Evolutionary conservation across 2,888 invertebrate species (phyloP).

Genomic region (Drosophila affinis): DNA sequence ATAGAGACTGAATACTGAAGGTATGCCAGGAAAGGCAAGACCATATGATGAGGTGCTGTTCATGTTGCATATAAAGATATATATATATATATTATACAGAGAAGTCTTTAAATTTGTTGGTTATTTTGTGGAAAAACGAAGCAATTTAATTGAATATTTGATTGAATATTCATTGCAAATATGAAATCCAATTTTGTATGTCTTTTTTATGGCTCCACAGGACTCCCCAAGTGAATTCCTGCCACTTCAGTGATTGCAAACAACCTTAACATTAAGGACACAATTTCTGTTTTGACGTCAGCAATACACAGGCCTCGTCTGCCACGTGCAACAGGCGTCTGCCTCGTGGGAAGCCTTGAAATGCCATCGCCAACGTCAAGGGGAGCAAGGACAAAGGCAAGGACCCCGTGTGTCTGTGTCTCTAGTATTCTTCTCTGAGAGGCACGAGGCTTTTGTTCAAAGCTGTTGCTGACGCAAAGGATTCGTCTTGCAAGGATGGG

Average conservation of each 20-base stretch:
- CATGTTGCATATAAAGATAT: not conserved
- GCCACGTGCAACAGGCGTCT: not conserved
- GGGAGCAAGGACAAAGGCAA: constrained; percentile 29
- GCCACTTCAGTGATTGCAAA: not conserved
- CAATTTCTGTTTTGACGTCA: not conserved
- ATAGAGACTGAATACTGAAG: not conserved
- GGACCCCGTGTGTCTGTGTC: constrained; percentile 16
- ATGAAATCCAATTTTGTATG: too few species aligned
- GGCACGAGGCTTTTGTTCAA: constrained; percentile 12
- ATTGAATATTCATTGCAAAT: too few species aligned
- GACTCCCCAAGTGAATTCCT: not conserved
- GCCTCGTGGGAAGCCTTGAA: not conserved
- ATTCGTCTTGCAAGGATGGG: constrained; percentile 7
- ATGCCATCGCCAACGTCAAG: constrained; percentile 1
- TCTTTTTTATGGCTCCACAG: too few species aligned
- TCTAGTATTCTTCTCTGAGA: constrained; percentile 20
- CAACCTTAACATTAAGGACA: not conserved
- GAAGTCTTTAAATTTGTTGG: too few species aligned
- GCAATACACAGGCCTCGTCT: not conserved
- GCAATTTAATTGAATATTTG: too few species aligned
- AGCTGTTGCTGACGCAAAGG: constrained; percentile 37
- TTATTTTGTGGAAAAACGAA: too few species aligned
- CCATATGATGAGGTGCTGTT: constrained; percentile 33
- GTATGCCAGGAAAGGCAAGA: constrained; percentile 2
- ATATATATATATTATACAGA: not conserved